Evolutionary conservation across 2,888 invertebrate species (phyloP).

Genomic region (Ochropacha duplaris): DNA sequence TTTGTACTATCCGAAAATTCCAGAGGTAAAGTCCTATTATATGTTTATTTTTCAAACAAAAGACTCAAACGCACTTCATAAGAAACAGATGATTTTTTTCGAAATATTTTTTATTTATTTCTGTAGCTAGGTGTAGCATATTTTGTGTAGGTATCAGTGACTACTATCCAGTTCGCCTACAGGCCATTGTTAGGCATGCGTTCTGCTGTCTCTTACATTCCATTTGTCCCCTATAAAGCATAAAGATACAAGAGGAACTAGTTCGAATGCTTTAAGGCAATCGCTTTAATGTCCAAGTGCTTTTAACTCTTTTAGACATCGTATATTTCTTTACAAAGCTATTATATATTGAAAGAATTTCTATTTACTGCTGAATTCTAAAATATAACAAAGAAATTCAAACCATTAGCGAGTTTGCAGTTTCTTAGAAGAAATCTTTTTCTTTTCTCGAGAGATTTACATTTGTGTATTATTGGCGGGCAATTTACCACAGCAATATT

Average conservation of each 20-base stretch:
- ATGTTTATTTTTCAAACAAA: too few species aligned
- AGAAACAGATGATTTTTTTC: neutral
- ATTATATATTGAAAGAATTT: neutral
- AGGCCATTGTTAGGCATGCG: conserved; percentile 52
- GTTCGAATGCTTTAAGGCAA: conserved; percentile 11
- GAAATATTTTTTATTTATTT: neutral
- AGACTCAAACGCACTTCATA: neutral
- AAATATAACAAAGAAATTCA: neutral
- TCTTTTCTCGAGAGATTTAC: too few species aligned
- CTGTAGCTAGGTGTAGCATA: neutral
- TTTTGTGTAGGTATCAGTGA: neutral
- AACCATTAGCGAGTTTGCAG: too few species aligned
- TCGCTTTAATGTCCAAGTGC: neutral
- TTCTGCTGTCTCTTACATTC: conserved; percentile 32
- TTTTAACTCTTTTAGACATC: neutral
- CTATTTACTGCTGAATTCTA: neutral
- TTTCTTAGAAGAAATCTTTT: too few species aligned
- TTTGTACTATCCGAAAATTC: too few species aligned
- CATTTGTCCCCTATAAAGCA: conserved; percentile 37
- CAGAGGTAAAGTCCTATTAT: too few species aligned
- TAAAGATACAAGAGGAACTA: conserved; percentile 17
- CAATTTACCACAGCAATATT: too few species aligned
- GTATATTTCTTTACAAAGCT: neutral
- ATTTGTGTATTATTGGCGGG: neutral
- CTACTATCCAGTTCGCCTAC: conserved; percentile 65